A percentile compares a stretch with the other conserved stretches of the same genome.
These are phyloP conservation scores for Lacanobia oleracea DNA, from an alignment of 2,888 invertebrate species.

Conservation along the genomic window DNA sequence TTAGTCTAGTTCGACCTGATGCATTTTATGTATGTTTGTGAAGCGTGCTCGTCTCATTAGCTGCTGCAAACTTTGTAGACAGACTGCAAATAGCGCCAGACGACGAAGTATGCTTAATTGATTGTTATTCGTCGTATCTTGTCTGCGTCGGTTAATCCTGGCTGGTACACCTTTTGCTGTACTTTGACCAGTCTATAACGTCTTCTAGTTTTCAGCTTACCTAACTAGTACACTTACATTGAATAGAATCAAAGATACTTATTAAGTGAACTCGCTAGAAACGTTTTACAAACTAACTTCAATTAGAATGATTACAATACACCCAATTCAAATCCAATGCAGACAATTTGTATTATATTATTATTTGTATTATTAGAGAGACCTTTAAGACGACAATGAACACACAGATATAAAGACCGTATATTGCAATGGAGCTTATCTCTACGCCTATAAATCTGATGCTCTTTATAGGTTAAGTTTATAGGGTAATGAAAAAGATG, in stretches of 20 bases:
- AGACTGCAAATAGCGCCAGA: constrained; percentile 49
- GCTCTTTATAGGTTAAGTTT: constrained; percentile 28
- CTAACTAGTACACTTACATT: too few relatives aligned
- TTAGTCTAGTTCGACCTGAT: constrained; percentile 9
- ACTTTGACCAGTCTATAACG: not conserved
- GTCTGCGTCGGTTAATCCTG: constrained; percentile 31
- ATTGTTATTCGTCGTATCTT: constrained; percentile 13
- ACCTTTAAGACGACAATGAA: too few relatives aligned
- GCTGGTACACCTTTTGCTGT: not conserved
- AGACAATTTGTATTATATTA: not conserved
- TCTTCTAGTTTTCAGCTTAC: not conserved
- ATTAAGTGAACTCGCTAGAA: not conserved
- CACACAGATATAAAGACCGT: too few relatives aligned
- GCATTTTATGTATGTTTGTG: constrained; percentile 20
- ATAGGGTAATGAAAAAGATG: constrained; percentile 31
- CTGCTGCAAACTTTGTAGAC: constrained; percentile 51
- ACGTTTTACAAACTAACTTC: not conserved
- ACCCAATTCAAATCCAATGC: not conserved
- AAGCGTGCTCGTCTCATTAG: constrained; percentile 26
- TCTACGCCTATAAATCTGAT: constrained; percentile 32
- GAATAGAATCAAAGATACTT: not conserved
- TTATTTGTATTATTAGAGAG: too few relatives aligned
- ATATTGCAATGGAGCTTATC: constrained; percentile 8
- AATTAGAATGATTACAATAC: not conserved
- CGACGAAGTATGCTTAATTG: constrained; percentile 27